These are phyloP conservation scores for Dendrolimus punctatus DNA, from an alignment of 1,140 invertebrate species.

Conservation along the genomic window DNA sequence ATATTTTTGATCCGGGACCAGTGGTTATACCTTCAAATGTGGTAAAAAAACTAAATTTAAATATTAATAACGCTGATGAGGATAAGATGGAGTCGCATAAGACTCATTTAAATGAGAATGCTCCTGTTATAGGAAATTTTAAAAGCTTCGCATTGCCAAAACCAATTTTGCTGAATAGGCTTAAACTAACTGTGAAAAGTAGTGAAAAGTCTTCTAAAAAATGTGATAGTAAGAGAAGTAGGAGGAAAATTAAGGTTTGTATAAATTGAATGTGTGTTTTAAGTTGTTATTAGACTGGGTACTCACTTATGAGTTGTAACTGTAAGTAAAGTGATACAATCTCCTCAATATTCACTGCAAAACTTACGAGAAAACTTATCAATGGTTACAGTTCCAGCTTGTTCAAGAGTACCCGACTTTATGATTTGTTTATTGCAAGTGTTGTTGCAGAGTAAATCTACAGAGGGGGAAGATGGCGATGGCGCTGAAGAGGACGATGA, in stretches of 20 bases:
- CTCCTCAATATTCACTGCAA: no score
- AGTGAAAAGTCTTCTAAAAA: slow-evolving; percentile 39
- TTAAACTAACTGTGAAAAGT: slow-evolving; percentile 58
- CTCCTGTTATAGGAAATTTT: slow-evolving; percentile 61
- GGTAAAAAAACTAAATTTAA: slow-evolving; percentile 42
- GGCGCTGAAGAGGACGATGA: slow-evolving; percentile 46
- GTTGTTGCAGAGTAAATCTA: slow-evolving; percentile 41
- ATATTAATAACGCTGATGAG: slow-evolving; percentile 30
- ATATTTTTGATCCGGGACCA: slow-evolving; percentile 68
- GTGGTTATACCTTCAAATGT: slow-evolving; percentile 36
- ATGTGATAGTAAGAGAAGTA: slow-evolving; percentile 31
- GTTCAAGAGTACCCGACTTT: no score
- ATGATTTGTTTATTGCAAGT: background rate
- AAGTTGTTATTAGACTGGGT: background rate
- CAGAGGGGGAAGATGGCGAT: slow-evolving; percentile 24
- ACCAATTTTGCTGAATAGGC: slow-evolving; percentile 63
- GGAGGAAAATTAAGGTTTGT: slow-evolving; percentile 57
- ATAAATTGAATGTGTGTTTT: slow-evolving; percentile 21
- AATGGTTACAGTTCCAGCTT: no score
- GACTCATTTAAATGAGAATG: slow-evolving; percentile 39
- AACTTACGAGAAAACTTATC: no score
- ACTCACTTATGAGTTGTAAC: no score
- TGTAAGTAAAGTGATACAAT: no score
- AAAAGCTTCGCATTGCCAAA: slow-evolving; percentile 70
- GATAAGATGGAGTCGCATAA: slow-evolving; percentile 21